Evolutionary conservation across 1,140 invertebrate species (phyloP).

Genomic region (Brachionus sp.): DNA sequence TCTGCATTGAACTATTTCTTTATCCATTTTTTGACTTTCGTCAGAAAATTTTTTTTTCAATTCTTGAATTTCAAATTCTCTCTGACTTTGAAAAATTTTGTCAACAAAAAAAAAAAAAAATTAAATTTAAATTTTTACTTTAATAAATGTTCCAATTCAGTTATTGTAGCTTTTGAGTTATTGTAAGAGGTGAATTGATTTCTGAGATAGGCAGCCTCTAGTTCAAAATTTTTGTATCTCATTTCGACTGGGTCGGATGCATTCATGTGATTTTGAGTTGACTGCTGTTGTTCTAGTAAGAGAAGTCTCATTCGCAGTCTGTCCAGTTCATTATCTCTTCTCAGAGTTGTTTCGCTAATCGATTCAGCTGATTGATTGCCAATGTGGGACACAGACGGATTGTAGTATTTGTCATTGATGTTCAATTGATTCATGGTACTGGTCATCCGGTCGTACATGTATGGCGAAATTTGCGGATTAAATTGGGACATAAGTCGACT

Average conservation of each 20-base stretch:
- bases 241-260: background rate
- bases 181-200: background rate
- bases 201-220: background rate
- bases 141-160: conserved; percentile 13
- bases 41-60: background rate
- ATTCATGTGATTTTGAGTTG: background rate
- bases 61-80: conserved; percentile 38
- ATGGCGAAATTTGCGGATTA: background rate
- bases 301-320: background rate
- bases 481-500: background rate
- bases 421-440: conserved; percentile 12
- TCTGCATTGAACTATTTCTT: background rate
- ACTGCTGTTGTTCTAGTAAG: background rate
- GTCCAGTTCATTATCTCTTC: conserved; percentile 11
- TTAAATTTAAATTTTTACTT: background rate
- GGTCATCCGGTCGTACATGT: background rate
- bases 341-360: background rate
- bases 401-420: background rate
- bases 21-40: background rate
- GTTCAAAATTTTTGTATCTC: conserved; percentile 14
- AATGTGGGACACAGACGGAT: background rate
- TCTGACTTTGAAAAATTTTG: background rate
- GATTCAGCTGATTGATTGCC: background rate
- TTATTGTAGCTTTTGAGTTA: background rate
- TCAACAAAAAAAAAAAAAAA: too few relatives aligned